A percentile compares a stretch with the other conserved stretches of the same genome.
Evolutionary conservation across 2,888 invertebrate genomes (phyloP).

Genomic region (Lithophane socia): DNA sequence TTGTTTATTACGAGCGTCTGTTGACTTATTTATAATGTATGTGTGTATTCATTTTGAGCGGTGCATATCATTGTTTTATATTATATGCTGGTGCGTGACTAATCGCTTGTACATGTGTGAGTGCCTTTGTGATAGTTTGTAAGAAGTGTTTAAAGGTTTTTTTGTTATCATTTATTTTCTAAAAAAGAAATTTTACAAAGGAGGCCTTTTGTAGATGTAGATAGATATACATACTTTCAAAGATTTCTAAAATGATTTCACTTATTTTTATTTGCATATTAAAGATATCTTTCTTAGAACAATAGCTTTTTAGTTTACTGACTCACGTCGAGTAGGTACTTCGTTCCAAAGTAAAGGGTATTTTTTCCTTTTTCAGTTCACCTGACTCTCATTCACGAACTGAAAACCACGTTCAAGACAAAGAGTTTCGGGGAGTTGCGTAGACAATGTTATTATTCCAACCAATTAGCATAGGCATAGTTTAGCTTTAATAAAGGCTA

Average conservation of each 20-base stretch:
- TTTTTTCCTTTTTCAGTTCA: neutral
- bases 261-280: neutral
- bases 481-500: neutral
- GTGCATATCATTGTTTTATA: constrained; percentile 61
- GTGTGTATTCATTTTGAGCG: constrained; percentile 49
- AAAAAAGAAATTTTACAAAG: neutral
- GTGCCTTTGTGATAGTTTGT: constrained; percentile 37
- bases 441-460: neutral
- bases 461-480: neutral
- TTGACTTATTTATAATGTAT: constrained; percentile 53
- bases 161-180: neutral
- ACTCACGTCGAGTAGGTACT: neutral
- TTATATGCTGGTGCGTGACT: constrained; percentile 66
- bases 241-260: neutral
- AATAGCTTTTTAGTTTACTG: neutral
- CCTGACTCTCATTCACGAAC: neutral
- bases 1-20: constrained; percentile 60
- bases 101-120: constrained; percentile 51
- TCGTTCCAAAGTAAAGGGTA: neutral
- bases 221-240: neutral
- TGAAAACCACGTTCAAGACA: neutral
- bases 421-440: neutral
- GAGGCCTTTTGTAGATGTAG: neutral
- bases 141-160: constrained; percentile 11
- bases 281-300: neutral